Percentiles rank a stretch among this genome's conserved stretches.
These are phyloP conservation scores for Halcyon chelicuti DNA, from an alignment of 2,797 vertebrate species.

Conservation along the genomic window DNA sequence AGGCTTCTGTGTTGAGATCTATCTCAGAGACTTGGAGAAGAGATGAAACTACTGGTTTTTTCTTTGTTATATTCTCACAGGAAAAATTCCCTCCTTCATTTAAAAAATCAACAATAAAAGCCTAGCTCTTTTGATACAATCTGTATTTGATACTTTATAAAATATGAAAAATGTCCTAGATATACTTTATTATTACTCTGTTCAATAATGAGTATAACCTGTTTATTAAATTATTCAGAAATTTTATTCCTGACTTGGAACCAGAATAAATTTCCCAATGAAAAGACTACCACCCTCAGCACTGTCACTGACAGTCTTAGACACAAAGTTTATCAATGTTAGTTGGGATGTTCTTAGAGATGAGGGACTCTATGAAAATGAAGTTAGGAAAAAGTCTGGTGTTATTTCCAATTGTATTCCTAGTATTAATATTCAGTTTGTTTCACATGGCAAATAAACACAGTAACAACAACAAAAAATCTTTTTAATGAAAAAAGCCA, in stretches of 20 bases:
- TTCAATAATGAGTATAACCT: not conserved
- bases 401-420: not conserved
- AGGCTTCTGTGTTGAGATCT: not conserved
- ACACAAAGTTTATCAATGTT: not conserved
- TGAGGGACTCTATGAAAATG: not conserved
- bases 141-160: not conserved
- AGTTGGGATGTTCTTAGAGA: not conserved
- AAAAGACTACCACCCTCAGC: not conserved
- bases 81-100: not conserved
- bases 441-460: conserved; percentile 19
- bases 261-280: not conserved
- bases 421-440: not conserved
- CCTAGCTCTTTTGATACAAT: not conserved
- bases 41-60: not conserved
- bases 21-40: not conserved
- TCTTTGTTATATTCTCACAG: not conserved
- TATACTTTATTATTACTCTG: not conserved
- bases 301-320: not conserved
- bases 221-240: not conserved
- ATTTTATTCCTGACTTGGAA: not conserved
- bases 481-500: not conserved
- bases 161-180: not conserved
- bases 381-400: not conserved
- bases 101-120: not conserved
- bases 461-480: not conserved